Base-by-base conservation (phyloP, 2,888 invertebrate species). In the Drosophila multiciliata region DNA sequence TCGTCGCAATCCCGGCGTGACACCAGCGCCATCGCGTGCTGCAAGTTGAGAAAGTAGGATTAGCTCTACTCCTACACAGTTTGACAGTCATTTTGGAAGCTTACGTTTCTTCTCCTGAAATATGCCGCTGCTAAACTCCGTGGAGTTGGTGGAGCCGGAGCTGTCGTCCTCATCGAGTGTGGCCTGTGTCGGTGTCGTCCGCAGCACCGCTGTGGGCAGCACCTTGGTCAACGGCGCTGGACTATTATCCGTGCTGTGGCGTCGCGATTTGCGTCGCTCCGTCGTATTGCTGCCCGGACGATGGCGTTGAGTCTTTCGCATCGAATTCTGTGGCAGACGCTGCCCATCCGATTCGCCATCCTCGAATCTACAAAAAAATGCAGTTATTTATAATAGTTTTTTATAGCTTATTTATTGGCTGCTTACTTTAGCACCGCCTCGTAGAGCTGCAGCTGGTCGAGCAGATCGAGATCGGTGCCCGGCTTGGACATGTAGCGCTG, bases 391-490 rank as follows among this genome's bases (percentile, higher is more conserved):
- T 4, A 40, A 2, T 1, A 12, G 40, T 45, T 36, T 9, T 12
- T 33, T 5, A 8, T 11, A 5, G 15, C 5, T 26, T 26, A 26
- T 26, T 26, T 5, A 26, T 9, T 15, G 2, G 97, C 8, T 49
- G 33, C 98, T 91, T 96, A 97, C 91, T 97, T 96, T 48, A 99
- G 94, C 33, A 98, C 98, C 49, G 98, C 97, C 93, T 99, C 99
- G 93, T 98, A 99, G 73, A 98, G 96, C 93, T 98, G 98, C 92
- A 99, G 95, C 93, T 99, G 99, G 90, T 98, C 96, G 42, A 99
- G 94, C 36, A 99, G 95, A 94, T 99, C 99, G 83, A 98, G 94
- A 93, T 99, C 98, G 0, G 98, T 98, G 45, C 98, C 98, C 79
- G 97, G 97, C 92, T 97, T 97, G 15, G 97, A 96, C 97, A 98